Percentiles rank a stretch among this genome's conserved stretches.
Evolutionary conservation across 2,888 invertebrate genomes (phyloP).

Genomic region (Cylloceria caligata): DNA sequence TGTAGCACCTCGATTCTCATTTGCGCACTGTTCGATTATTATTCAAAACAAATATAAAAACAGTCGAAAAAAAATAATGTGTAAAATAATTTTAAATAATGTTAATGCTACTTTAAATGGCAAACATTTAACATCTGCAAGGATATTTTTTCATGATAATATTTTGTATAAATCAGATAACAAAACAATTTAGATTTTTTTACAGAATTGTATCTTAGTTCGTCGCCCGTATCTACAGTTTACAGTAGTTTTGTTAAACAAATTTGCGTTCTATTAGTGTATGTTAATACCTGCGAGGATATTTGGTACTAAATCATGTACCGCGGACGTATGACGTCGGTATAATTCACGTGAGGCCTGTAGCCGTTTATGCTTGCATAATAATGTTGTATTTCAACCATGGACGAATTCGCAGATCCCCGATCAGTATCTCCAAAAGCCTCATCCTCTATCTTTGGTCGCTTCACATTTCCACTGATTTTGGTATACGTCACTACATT

Average conservation of each 20-base stretch:
- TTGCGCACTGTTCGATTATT: not conserved
- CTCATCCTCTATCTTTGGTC: not conserved
- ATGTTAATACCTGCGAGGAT: not conserved
- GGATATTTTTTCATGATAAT: not conserved
- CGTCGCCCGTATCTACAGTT: not conserved
- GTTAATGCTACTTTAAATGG: too few species aligned
- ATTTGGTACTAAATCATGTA: not conserved
- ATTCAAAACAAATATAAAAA: not conserved
- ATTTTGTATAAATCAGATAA: not conserved
- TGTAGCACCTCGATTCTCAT: not conserved
- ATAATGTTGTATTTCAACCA: slow-evolving; percentile 44
- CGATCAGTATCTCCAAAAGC: slow-evolving; percentile 32
- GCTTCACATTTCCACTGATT: slow-evolving; percentile 24
- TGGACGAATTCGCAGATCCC: slow-evolving; percentile 44
- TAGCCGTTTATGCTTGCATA: slow-evolving; percentile 43
- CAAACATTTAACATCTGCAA: too few species aligned
- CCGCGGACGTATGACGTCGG: slow-evolving; percentile 14
- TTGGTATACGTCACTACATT: slow-evolving; percentile 41
- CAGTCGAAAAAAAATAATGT: too few species aligned
- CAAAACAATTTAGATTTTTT: not conserved
- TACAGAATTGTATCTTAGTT: not conserved
- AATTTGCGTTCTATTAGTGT: not conserved
- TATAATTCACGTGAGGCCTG: slow-evolving; percentile 10
- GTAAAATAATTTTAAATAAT: too few species aligned
- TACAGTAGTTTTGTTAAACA: not conserved